Evolutionary conservation across 1,140 invertebrate genomes (phyloP), one percentile per base, ranked within the genome.

Genomic region (Orchestia grillus): DNA sequence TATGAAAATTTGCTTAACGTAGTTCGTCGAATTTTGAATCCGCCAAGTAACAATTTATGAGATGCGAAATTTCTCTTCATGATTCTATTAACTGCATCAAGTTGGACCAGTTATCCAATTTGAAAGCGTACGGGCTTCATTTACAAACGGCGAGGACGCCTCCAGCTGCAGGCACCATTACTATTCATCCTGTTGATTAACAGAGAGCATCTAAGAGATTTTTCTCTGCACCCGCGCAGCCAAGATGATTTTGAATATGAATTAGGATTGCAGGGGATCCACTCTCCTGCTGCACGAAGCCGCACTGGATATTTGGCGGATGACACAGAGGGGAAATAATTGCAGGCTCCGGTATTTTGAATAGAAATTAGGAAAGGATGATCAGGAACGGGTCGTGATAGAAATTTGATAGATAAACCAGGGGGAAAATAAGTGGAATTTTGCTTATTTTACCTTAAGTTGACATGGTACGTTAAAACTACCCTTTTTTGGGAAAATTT

Each of bases 231-330:
- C 88, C 15, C 8, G 8, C 88, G 42, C 28, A 90, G 88, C 36
- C 88, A 90, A 90, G 88, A 41, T 90, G n/a, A 90, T 90, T 44
- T 44, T 90, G 88, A 90, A 90, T 90, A 90, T 90, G n/a, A 90
- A 90, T 90, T 90, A 90, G 88, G 88, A 90, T 90, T 41, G 4
- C n/a, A 11, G 15, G n/a, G 88, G 88, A 90, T 90, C 88, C n/a
- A n/a, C n/a, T n/a, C n/a, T n/a, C 4, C 43, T 4, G 88, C 36
- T n/a, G 8, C 41, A 90, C 15, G 62, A 77, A 1, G 62, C 1
- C 11, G 28, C 36, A 28, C 28, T 77, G 15, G 62, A 36, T 19
- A 77, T 15, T 77, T 28, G 28, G 62, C 28, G 62, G 11, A 77
- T 77, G 36, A 77, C 62, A 77, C 15, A 77, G 28, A 23, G 28